Evolutionary conservation across 2,888 invertebrate species (phyloP), one percentile per base, ranked within the genome.

Genomic region (Cerastis leucographa): DNA sequence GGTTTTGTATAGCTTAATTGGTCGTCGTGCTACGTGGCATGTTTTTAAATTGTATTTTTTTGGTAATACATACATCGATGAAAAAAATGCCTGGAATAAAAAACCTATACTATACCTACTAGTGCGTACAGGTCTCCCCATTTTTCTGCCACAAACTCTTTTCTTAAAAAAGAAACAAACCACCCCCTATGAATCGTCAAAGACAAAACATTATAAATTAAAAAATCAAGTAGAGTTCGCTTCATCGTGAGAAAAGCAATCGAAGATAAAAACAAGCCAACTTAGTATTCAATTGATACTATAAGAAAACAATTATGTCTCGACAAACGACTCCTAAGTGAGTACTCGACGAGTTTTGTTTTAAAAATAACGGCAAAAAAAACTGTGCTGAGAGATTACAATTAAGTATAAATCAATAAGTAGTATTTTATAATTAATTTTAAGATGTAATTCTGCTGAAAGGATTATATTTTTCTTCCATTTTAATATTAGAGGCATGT

Each of bases 291-390:
- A 76, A 88, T 84, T 72, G 86, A 75, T 67, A 79, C 78, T 80
- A 82, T 87, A 88, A 86, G 83, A 87, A 87, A 88, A 88, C 86
- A 88, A 87, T 87, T 88, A 88, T 71, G 74, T 46, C 62, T 82
- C 78, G 69, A 64, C 68, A 85, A 81, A 74, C 71, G 76, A 82
- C 75, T 86, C 44, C 72, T 76, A 83, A 83, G 79, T 80, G 74
- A 74, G 73, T 71, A 74, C 80, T 78, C 76, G 67, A 79, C 65
- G 69, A 76, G 74, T 78, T 71, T 67, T 81, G 56, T 85, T 86
- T 66, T 73, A 68, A 80, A n/a, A 76, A 76, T 68, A 54, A 17
- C 29, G 68, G 64, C 72, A 25, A 42, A 81, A 71, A 82, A 84
- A 61, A 19, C n/a, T 40, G 71, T 71, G 75, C 59, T 72, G 80